Base-by-base conservation (phyloP, 2,797 vertebrate genomes). In the Pachyuromys duprasi region DNA sequence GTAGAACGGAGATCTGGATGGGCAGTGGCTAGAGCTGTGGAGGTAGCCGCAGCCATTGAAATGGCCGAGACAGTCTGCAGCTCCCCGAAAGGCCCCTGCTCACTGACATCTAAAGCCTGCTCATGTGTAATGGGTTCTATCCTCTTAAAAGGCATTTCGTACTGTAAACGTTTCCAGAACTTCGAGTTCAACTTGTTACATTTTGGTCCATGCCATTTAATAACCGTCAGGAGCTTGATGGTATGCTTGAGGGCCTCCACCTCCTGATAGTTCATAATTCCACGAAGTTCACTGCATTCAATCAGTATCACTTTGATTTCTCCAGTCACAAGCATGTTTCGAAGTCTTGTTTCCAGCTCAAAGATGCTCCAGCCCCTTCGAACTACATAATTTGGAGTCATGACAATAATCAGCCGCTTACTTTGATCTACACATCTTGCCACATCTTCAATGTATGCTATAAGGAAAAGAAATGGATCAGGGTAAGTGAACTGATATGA, bases 221-320 rank as follows among this genome's bases (percentile, higher is more conserved):
- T 99, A 97, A 99, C 99, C 0, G 99, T 99, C 97, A 99, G 99
- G 96, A 99, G 99, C 98, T 99, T 99, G 97, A 99, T 99, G 97
- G 99, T 99, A 87, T 99, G 99, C 98, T 99, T 99, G 86, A 99
- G 99, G 20, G 99, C 99, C 98, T 99, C 99, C 53, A 99, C 99
- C 97, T 99, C 99, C 98, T 99, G 99, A 99, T 99, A 99, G 99
- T 99, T 99, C 99, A 99, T 99, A 98, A 99, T 99, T 98, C 99
- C 99, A 49, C 99, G 99, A 86, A 99, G 98, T 98, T 99, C 99
- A 90, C 99, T 99, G 95, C 99, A 99, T 98, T 99, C 99, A 42
- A 99, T 99, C 90, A 99, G 98, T 98, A 99, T 99, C 96, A 99
- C 99, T 98, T 99, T 99, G 98, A 99, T 99, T 98, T 99, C 99